Base-by-base conservation (phyloP, 2,113 vertebrate genomes). In the Tilapia sparmanii region DNA sequence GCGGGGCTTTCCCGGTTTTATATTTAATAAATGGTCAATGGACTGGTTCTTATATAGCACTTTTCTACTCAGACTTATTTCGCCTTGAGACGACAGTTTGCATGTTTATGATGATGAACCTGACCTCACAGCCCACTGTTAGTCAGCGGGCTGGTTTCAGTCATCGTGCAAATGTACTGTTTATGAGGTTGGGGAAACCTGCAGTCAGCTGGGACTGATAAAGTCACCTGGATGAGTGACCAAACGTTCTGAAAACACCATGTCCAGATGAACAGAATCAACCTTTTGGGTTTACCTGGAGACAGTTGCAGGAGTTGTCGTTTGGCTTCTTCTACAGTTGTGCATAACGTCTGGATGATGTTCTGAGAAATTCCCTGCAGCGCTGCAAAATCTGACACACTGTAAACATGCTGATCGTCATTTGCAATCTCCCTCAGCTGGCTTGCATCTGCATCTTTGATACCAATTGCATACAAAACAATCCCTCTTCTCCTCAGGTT, bases 381-480 rank as follows among this genome's bases (percentile, higher is more conserved):
- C 2, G 95, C 95, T 0, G 83, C 4, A 5, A 95, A 95, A 61
- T 94, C 95, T 3, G 93, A 94, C 63, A 96, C 95, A 8, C 93
- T 95, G 84, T 94, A 96, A 31, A 96, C 92, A 9, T 97, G 92
- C 35, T 91, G 94, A 7, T 93, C 87, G 83, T 90, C 26, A 2
- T 88, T 96, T 0, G 95, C 95, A 0, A 97, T 96, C 82, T 96
- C 95, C 47, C 79, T 93, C 87, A 97, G 95, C 85, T 97, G 95
- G 2, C 87, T 83, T 63, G 93, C 91, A 10, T 96, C 96, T 1
- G 97, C 95, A 1, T 97, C 96, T 95, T 97, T 97, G 83, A 98
- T 96, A 63, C 98, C 97, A 47, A 98, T 90, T 2, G 97, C 97
- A 86, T 98, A 98, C 89, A 98, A 80, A 73, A 96, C 91, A 81